Evolutionary conservation across 2,113 vertebrate species (phyloP).

Genomic region (Periophthalmodon schlosseri): DNA sequence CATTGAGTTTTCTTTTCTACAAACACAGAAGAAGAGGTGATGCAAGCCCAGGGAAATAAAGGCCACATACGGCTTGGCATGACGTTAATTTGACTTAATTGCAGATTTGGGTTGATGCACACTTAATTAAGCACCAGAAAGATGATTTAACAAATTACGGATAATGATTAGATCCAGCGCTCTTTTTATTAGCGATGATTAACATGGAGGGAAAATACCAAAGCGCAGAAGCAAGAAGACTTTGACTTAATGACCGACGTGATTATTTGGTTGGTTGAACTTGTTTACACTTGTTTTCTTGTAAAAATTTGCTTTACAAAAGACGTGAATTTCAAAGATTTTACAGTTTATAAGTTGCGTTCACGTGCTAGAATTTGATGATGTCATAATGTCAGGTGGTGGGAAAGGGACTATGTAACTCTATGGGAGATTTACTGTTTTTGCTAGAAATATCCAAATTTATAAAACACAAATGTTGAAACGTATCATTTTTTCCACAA

Average conservation of each 20-base stretch:
- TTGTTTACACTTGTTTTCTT: neutral
- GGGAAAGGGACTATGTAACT: no score
- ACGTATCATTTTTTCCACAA: no score
- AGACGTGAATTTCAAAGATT: neutral
- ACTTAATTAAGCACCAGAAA: constrained; percentile 22
- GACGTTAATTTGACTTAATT: constrained; percentile 39
- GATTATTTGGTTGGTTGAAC: neutral
- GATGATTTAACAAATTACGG: constrained; percentile 53
- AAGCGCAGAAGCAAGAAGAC: constrained; percentile 67
- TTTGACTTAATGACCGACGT: constrained; percentile 10
- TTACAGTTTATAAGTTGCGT: neutral
- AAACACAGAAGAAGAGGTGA: constrained; percentile 12
- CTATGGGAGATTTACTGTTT: no score
- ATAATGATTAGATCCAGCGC: constrained; percentile 38
- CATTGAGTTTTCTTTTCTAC: constrained; percentile 15
- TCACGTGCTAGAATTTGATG: no score
- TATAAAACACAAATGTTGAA: no score
- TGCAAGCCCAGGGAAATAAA: constrained; percentile 44
- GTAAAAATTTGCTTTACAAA: neutral
- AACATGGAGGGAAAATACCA: constrained; percentile 39
- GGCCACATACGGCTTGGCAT: constrained; percentile 11
- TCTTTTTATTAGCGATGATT: constrained; percentile 45
- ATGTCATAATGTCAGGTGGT: no score
- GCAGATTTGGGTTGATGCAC: constrained; percentile 36
- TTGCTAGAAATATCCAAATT: no score